Conservation (phyloP, 1,140 invertebrate genomes). For the Drosophila sp. region DNA sequence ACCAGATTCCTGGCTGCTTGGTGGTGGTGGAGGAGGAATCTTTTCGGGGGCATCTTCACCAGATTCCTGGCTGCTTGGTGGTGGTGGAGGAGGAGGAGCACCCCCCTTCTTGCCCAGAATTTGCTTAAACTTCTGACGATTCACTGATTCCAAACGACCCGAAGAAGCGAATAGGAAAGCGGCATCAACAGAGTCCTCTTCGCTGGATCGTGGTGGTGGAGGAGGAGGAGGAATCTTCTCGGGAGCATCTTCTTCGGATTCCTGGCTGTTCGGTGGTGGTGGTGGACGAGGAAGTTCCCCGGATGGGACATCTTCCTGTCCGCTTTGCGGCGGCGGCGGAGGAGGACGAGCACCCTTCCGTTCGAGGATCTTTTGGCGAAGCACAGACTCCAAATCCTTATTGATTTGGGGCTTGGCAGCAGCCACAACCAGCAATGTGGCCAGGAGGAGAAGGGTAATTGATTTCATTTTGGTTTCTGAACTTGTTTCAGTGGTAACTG, state of each 20-base stretch:
- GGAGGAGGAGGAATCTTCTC: neutral
- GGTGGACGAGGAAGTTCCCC: neutral
- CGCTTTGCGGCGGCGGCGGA: neutral
- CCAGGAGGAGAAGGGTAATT: neutral
- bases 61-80: neutral
- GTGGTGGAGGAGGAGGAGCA: neutral
- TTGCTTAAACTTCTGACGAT: neutral
- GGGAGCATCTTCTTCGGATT: neutral
- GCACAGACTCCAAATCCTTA: neutral
- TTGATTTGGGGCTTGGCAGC: slow-evolving; percentile 5
- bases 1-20: neutral
- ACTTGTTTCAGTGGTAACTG: neutral
- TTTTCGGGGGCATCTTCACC: neutral
- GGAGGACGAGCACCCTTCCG: neutral
- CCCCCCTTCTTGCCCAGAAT: slow-evolving; percentile 5
- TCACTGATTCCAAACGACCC: neutral
- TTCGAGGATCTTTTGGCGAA: neutral
- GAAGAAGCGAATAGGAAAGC: neutral
- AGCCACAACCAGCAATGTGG: slow-evolving; percentile 3
- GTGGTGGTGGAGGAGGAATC: neutral
- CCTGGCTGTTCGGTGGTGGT: neutral
- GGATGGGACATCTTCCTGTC: neutral
- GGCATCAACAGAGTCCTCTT: neutral
- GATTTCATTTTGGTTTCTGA: neutral
- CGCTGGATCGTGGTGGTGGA: neutral